phyloP scores from a whole-genome alignment of 1,140 invertebrate species.

The Mycetomoellerius zeteki region DNA sequence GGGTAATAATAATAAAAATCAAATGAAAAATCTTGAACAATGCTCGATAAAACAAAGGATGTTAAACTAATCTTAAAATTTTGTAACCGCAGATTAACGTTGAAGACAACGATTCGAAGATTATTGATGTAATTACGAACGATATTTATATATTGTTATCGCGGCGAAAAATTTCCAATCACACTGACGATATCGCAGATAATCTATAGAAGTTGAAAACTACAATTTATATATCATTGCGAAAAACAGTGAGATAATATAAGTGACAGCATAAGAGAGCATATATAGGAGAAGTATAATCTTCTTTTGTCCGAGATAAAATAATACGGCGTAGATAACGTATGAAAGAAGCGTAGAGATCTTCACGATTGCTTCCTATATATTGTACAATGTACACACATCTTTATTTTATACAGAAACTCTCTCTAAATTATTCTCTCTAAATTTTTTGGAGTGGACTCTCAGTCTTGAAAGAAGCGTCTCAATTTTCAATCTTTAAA shows the following conservation, averaged over 20 bases:
- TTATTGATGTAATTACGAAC: neutral
- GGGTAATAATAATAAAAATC: neutral
- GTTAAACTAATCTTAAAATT: neutral
- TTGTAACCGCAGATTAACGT: neutral
- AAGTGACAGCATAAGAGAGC: neutral
- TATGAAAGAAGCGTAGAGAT: neutral
- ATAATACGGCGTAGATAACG: neutral
- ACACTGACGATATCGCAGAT: neutral
- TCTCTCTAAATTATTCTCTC: too few relatives aligned
- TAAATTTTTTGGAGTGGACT: too few relatives aligned
- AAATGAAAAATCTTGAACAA: neutral
- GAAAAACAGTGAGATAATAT: constrained; percentile 24
- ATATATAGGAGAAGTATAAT: constrained; percentile 1
- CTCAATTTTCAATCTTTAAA: too few relatives aligned
- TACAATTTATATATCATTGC: neutral
- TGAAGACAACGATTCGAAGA: neutral
- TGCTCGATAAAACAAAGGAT: neutral
- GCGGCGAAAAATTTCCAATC: constrained; percentile 18
- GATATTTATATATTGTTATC: neutral
- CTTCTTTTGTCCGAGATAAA: neutral
- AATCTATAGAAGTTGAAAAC: constrained; percentile 27
- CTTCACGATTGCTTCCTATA: neutral
- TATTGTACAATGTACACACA: neutral
- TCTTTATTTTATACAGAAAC: neutral
- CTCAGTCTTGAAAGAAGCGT: too few relatives aligned